phyloP scores from a whole-genome alignment of 2,113 vertebrate genomes.

The Erinaceus europaeus region DNA sequence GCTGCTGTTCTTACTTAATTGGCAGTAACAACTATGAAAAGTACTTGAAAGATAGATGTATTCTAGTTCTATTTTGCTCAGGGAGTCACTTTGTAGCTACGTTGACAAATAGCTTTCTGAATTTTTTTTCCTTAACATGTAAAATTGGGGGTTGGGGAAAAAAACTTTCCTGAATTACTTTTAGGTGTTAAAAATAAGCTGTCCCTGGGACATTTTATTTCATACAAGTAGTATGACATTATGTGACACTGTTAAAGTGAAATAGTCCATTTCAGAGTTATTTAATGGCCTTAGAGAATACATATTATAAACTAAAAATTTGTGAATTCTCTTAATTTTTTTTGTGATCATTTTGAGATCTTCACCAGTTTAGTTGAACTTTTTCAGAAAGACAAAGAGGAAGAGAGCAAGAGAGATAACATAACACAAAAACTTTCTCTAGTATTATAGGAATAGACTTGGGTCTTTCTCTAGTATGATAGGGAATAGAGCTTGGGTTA shows the following conservation, averaged over 20 bases:
- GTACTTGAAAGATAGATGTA: not conserved
- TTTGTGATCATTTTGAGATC: not conserved
- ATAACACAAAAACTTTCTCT: too few species aligned
- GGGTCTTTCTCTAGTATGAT: too few species aligned
- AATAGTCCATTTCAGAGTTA: not conserved
- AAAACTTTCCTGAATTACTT: not conserved
- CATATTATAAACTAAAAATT: not conserved
- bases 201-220: not conserved
- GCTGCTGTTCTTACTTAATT: not conserved
- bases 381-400: too few species aligned
- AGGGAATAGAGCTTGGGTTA: too few species aligned
- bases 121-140: constrained; percentile 10
- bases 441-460: too few species aligned
- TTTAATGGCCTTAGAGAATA: not conserved
- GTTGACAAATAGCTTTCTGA: not conserved
- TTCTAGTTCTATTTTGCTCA: not conserved
- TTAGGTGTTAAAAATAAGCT: too few species aligned
- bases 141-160: not conserved
- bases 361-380: not conserved
- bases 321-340: not conserved
- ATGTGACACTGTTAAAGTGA: not conserved
- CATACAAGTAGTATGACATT: not conserved
- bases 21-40: not conserved
- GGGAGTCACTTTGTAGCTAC: not conserved
- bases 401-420: too few species aligned